Conservation (phyloP, 2,797 vertebrate species). For the Cossypha caffra region DNA sequence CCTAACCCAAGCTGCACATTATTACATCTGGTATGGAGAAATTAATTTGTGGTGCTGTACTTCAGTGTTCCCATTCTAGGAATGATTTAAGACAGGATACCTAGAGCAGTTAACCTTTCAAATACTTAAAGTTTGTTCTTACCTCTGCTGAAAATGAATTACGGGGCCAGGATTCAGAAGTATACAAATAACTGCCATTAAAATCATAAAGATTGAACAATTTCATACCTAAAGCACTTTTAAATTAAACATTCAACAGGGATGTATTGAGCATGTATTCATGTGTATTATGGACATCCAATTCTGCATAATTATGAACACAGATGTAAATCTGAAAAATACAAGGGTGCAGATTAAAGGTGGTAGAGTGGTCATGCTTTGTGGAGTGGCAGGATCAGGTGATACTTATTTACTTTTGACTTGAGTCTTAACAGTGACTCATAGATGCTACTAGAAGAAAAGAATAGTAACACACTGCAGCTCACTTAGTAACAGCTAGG, state of each 20-base stretch:
- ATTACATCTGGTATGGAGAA: neutral
- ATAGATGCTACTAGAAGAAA: neutral
- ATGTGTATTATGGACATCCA: neutral
- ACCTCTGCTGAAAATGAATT: neutral
- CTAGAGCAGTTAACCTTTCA: neutral
- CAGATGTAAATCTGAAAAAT: neutral
- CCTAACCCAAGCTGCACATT: neutral
- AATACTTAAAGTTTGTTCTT: neutral
- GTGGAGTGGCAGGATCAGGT: neutral
- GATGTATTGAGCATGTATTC: neutral
- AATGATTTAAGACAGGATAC: neutral
- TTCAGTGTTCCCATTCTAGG: neutral
- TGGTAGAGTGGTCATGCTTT: neutral
- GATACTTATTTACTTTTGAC: neutral
- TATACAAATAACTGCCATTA: neutral
- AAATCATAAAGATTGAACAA: neutral
- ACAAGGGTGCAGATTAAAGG: neutral
- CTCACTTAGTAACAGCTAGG: neutral
- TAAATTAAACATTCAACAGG: neutral
- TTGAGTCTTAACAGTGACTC: neutral
- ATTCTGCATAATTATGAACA: neutral
- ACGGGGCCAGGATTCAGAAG: neutral
- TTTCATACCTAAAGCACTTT: neutral
- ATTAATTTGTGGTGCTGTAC: neutral
- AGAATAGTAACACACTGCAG: neutral